Evolutionary conservation across 2,888 invertebrate species (phyloP).

Genomic region (Drosophila robusta): DNA sequence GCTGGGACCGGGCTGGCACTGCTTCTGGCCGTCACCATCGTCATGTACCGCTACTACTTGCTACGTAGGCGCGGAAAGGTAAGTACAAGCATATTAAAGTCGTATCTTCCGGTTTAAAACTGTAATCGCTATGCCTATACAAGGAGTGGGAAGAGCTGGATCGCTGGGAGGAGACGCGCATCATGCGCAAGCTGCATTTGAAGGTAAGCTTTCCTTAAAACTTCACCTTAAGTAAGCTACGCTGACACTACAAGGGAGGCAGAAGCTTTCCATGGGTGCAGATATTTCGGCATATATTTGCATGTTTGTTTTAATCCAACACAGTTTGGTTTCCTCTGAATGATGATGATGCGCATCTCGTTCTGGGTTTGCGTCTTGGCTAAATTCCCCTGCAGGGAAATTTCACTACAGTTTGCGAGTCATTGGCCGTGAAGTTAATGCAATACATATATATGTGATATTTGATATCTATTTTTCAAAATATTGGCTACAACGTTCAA

Average conservation of each 20-base stretch:
- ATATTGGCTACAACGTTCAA: too few relatives aligned
- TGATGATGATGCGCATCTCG: neutral
- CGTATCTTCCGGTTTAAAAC: neutral
- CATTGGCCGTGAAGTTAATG: neutral
- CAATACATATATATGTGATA: neutral
- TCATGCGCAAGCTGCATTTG: constrained; percentile 83
- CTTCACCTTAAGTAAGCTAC: constrained; percentile 3
- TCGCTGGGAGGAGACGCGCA: constrained; percentile 86
- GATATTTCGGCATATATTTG: too few relatives aligned
- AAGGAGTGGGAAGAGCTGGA: constrained; percentile 87
- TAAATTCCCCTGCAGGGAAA: constrained; percentile 2
- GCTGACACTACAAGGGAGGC: constrained; percentile 3
- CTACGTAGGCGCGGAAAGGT: constrained; percentile 86
- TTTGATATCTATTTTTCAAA: neutral
- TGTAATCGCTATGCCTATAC: neutral
- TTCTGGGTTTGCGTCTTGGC: constrained; percentile 20
- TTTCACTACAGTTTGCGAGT: neutral
- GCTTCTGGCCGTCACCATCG: constrained; percentile 88
- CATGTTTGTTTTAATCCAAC: neutral
- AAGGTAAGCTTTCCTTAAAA: constrained; percentile 76
- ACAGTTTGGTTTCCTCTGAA: constrained; percentile 10
- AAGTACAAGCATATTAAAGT: constrained; percentile 34
- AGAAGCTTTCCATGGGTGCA: too few relatives aligned
- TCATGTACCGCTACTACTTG: constrained; percentile 89
- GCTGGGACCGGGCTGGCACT: constrained; percentile 89